Base-by-base conservation (phyloP, 2,113 vertebrate species). In the Procavia capensis region DNA sequence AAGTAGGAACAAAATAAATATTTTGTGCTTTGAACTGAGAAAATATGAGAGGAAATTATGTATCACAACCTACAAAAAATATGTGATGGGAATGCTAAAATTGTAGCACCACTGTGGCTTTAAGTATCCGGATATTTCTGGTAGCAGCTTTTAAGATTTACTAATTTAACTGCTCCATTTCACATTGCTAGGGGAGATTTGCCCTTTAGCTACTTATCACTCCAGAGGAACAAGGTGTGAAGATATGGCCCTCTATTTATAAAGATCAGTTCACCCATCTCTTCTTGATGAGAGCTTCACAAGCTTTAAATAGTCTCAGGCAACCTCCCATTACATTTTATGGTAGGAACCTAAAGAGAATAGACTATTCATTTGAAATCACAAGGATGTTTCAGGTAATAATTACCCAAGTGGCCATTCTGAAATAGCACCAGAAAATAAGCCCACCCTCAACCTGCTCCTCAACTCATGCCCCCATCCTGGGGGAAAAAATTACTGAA, bases 341-440 rank as follows among this genome's bases (percentile, higher is more conserved):
- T 90, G 78, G 61, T 72, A 92, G 68, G 36, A 88, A 92, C 13
- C 27, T 84, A 90, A 95, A 89, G 72, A 94, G 47, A 94, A 93
- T 79, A 68, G 82, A 90, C 54, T 92, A 88, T 85, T 94, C 78
- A 75, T 9, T 9, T 93, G 87, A 87, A 97, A 91, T 82, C 76
- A 31, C 11, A 16, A 93, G 47, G 39, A 92, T 87, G 66, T 93
- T 97, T 93, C 94, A 93, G 89, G 84, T 97, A 94, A 92, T 93
- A 93, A 96, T 97, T 97, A 95, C 61, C 59, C 41, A 89, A 96
- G 31, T 90, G 57, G 29, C 74, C 34, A 57, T 61, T 63, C 34
- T 95, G 93, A 95, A 95, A 90, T 85, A 82, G 25, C 64, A 68
- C 13, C 64, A 85, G 87, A 79, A 93, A 92, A 70, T 78, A 66